phyloP scores from a whole-genome alignment of 2,797 vertebrate species.

The Clarias pachynema region DNA sequence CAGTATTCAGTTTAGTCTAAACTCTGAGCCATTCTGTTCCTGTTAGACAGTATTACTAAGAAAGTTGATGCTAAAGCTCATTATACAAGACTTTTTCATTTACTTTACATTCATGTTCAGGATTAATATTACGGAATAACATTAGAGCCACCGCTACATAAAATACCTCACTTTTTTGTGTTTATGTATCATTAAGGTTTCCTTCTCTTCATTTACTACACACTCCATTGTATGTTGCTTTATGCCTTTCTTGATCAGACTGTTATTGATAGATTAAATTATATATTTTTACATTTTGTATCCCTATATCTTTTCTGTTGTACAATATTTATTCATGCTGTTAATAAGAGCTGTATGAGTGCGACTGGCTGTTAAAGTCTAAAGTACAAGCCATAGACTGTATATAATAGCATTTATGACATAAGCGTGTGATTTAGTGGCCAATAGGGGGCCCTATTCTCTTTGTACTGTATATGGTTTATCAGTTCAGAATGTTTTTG shows the following conservation, averaged over 20 bases:
- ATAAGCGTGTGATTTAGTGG: neutral
- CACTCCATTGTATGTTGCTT: too few relatives aligned
- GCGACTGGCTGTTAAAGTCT: neutral
- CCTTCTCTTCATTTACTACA: neutral
- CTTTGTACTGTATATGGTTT: neutral
- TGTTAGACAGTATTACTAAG: slow-evolving; percentile 9
- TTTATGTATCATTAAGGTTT: neutral
- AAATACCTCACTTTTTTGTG: neutral
- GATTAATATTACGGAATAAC: neutral
- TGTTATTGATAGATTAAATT: neutral
- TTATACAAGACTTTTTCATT: neutral
- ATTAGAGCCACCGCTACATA: neutral
- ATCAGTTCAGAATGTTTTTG: neutral
- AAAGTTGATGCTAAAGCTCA: neutral
- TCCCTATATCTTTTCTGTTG: neutral
- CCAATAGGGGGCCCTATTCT: neutral
- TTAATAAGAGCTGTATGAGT: neutral
- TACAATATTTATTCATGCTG: neutral
- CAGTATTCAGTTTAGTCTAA: neutral
- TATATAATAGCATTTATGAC: neutral
- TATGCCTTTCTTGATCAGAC: neutral
- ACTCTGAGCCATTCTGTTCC: neutral
- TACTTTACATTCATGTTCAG: neutral
- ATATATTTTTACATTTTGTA: slow-evolving; percentile 4
- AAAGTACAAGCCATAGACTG: neutral